Base-by-base conservation (phyloP, 2,113 vertebrate species). In the Apteryx mantelli region DNA sequence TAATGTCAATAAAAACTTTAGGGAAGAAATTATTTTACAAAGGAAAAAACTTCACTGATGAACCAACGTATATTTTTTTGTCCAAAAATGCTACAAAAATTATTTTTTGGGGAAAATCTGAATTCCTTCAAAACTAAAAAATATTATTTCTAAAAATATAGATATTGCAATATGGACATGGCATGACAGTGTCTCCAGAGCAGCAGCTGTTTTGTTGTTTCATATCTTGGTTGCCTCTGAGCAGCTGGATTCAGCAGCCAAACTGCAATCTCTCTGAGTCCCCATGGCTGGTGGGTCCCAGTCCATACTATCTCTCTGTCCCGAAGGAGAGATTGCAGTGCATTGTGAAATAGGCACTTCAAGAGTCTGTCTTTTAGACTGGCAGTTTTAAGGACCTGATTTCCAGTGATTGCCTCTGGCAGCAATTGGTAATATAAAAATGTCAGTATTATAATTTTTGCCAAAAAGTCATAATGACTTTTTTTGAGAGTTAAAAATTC, bases 71-170 rank as follows among this genome's bases (percentile, higher is more conserved):
- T 38, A 38, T 46, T 10, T 50, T 80, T 61, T 32, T 73, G 74
- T 2, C 70, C 1, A 0, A 22, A 85, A 75, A 94, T 74, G 5
- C 50, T 71, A n/a, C 4, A 38, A 52, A 65, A 3, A 0, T 3
- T 14, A 4, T 20, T 61, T 89, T 75, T 87, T 18, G 14, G 58
- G 21, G 22, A 68, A 89, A 66, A 56, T 11, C 13, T 82, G 21
- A 78, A 38, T 89, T 79, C 30, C 14, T 78, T 82, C 9, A 76
- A 60, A 68, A 44, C 58, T 38, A 38, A 32, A 8, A 17, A 30
- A 1, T 22, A 34, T 85, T 79, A 85, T 68, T 24, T 30, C 11
- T 73, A 70, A 40, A 70, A 68, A 52, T 17, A 6, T 32, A 22
- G 16, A 42, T 86, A 70, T 18, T 78, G 20, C 25, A 58, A 25